These are phyloP conservation scores for Todus mexicanus DNA, from an alignment of 2,797 vertebrate genomes.

Conservation along the genomic window DNA sequence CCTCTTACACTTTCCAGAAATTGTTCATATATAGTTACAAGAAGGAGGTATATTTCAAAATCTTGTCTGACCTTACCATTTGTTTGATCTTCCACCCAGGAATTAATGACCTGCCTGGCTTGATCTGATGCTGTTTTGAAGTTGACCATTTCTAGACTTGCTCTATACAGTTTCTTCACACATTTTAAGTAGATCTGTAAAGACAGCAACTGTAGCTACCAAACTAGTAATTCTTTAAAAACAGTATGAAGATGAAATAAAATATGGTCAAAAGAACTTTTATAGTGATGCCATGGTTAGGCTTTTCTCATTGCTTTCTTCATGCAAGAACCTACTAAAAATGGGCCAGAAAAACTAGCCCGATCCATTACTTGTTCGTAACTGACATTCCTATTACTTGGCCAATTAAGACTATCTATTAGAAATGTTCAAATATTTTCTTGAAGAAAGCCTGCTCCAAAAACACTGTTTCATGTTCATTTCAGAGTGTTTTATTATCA, in stretches of 20 bases:
- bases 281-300: neutral
- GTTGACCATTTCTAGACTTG: constrained; percentile 79
- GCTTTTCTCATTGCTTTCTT: neutral
- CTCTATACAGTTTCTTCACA: constrained; percentile 73
- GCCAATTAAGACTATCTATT: neutral
- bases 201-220: neutral
- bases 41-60: neutral
- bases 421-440: neutral
- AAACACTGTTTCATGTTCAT: neutral
- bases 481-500: neutral
- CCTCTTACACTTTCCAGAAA: neutral
- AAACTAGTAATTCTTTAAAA: neutral
- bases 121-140: constrained; percentile 70
- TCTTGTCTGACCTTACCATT: constrained; percentile 68
- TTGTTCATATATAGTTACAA: neutral
- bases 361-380: neutral
- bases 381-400: neutral
- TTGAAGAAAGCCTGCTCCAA: neutral
- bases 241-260: neutral
- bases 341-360: neutral
- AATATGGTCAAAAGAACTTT: neutral
- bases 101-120: constrained; percentile 81
- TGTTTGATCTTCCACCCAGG: constrained; percentile 84
- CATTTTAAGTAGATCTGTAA: constrained; percentile 52
- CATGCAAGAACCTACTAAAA: neutral